Evolutionary conservation across 1,140 invertebrate genomes (phyloP).

Genomic region (Drusus annulatus): DNA sequence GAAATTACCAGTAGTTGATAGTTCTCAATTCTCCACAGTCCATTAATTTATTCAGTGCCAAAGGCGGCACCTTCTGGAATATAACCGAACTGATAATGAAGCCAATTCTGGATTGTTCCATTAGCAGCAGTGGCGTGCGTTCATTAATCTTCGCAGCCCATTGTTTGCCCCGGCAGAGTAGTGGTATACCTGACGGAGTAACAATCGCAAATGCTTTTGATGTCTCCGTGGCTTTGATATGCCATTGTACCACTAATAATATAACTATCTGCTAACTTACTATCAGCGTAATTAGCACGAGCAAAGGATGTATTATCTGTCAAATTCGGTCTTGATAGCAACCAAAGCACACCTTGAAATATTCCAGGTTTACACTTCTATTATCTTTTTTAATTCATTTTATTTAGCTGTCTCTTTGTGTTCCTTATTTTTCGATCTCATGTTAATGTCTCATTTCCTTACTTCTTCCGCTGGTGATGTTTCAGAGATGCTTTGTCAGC

Average conservation of each 20-base stretch:
- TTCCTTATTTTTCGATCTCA: too few relatives aligned
- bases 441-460: too few relatives aligned
- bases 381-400: too few relatives aligned
- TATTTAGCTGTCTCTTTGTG: too few relatives aligned
- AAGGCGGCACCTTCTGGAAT: constrained; percentile 29
- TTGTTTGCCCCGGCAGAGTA: not conserved
- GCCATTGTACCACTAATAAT: constrained; percentile 1
- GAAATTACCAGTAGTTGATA: constrained; percentile 9
- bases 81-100: constrained; percentile 34
- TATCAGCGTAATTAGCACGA: not conserved
- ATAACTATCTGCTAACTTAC: constrained; percentile 4
- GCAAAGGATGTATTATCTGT: too few relatives aligned
- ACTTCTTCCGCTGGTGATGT: too few relatives aligned
- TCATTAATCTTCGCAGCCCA: constrained; percentile 36
- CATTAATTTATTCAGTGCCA: not conserved
- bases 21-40: constrained; percentile 18
- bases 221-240: constrained; percentile 9
- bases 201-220: constrained; percentile 33
- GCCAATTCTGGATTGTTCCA: constrained; percentile 33
- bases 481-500: too few relatives aligned
- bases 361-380: too few relatives aligned
- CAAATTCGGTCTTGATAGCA: too few relatives aligned
- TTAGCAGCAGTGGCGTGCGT: constrained; percentile 12
- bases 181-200: not conserved
- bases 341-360: too few relatives aligned